Percentiles rank a stretch among this genome's conserved stretches.
Conservation (phyloP, 2,113 vertebrate species). For the Tyto alba region DNA sequence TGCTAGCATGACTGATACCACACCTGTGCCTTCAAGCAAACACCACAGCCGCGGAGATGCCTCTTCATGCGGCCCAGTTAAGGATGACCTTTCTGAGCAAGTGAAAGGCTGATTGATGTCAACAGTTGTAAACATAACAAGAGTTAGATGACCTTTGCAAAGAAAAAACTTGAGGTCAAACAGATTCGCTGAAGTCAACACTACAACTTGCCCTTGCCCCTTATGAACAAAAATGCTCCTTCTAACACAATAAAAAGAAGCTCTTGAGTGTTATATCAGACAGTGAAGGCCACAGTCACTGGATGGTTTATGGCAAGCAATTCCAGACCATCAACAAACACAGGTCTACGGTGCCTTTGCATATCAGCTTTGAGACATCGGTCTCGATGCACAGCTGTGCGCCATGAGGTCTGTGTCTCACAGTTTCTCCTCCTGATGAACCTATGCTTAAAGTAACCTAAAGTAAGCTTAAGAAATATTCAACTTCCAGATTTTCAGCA, state of each 20-base stretch:
- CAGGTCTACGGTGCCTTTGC: neutral
- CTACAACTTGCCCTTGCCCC: neutral
- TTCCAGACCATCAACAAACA: neutral
- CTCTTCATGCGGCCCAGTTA: fast-evolving
- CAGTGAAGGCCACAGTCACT: neutral
- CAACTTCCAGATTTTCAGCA: neutral
- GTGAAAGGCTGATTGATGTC: neutral
- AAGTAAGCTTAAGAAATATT: neutral
- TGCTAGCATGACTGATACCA: neutral
- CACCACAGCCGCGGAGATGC: fast-evolving
- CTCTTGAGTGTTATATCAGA: neutral
- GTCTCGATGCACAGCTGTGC: neutral
- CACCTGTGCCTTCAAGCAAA: neutral
- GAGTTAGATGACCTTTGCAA: neutral
- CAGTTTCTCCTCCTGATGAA: neutral
- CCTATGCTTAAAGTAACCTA: neutral
- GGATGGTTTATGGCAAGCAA: neutral
- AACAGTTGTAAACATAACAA: neutral
- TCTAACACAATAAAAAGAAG: neutral
- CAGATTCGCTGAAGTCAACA: neutral
- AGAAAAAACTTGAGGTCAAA: neutral
- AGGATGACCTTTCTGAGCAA: neutral
- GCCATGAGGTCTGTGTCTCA: neutral
- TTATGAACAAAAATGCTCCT: neutral
- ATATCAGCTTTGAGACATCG: neutral